phyloP scores from a whole-genome alignment of 2,888 invertebrate genomes.

The Cacoxenus indagator region DNA sequence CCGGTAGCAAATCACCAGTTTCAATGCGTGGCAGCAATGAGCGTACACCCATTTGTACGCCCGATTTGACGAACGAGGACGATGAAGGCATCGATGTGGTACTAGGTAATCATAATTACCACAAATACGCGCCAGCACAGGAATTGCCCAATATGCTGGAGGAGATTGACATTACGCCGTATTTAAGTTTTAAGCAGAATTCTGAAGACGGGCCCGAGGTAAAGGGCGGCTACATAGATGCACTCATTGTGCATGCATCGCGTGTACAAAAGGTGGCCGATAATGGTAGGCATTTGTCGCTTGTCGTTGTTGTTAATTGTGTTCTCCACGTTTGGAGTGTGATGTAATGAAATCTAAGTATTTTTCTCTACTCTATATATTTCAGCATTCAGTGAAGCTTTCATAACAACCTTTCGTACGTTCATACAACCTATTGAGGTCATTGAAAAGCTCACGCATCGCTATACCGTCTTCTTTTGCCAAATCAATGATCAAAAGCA shows the following conservation, averaged over 20 bases:
- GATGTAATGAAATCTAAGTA: constrained; percentile 28
- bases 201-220: constrained; percentile 92
- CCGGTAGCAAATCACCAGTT: background rate
- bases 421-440: constrained; percentile 91
- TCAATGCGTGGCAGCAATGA: background rate
- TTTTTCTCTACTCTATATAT: constrained; percentile 12
- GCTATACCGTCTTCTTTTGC: constrained; percentile 76
- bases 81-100: constrained; percentile 44
- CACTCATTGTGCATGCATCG: constrained; percentile 95
- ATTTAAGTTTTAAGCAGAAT: constrained; percentile 83
- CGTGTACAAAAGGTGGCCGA: constrained; percentile 83
- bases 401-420: constrained; percentile 96
- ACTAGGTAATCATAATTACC: constrained; percentile 42
- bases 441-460: constrained; percentile 85
- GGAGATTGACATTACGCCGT: constrained; percentile 84
- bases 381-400: constrained; percentile 82
- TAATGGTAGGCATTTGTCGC: too few relatives aligned
- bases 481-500: constrained; percentile 79
- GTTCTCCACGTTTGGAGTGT: too few relatives aligned
- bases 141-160: constrained; percentile 77
- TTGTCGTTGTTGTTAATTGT: constrained; percentile 23
- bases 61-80: constrained; percentile 32
- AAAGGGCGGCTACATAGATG: constrained; percentile 93
- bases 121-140: constrained; percentile 44
- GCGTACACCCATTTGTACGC: constrained; percentile 18